Percentiles rank a stretch among this genome's conserved stretches.
Conservation (phyloP, 1,140 invertebrate species). For the Dinoponera quadriceps region DNA sequence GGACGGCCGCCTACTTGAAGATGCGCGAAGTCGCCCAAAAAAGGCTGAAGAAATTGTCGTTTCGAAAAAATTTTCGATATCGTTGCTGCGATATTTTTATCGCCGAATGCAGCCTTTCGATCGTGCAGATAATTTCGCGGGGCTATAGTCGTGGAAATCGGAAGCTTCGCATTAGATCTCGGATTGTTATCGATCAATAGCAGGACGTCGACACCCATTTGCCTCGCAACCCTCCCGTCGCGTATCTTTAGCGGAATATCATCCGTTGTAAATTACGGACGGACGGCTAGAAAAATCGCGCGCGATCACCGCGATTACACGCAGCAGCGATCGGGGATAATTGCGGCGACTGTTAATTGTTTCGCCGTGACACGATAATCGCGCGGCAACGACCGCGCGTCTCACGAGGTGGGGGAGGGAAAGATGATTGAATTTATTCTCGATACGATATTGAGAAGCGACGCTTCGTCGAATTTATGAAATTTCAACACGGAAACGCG, state of each 20-base stretch:
- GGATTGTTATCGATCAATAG: conserved; percentile 38
- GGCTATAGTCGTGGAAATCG: conserved; percentile 12
- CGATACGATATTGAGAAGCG: no score
- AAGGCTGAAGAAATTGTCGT: no score
- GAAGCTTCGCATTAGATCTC: conserved; percentile 11
- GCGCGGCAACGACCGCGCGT: not conserved
- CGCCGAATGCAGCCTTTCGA: not conserved
- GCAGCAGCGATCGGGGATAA: conserved; percentile 19
- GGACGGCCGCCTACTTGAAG: no score
- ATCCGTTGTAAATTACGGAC: not conserved
- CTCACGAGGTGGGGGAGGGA: not conserved
- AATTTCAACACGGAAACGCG: not conserved
- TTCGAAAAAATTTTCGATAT: no score
- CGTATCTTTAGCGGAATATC: conserved; percentile 9
- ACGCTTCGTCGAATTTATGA: no score
- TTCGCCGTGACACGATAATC: conserved; percentile 25
- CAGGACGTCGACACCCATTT: not conserved
- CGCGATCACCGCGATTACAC: conserved; percentile 39
- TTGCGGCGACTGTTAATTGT: conserved; percentile 26
- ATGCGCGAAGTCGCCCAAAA: no score
- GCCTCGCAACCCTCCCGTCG: not conserved
- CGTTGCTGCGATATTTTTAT: no score
- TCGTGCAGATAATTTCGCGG: not conserved
- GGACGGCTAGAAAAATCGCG: conserved; percentile 22
- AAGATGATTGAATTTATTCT: no score